A percentile compares a stretch with the other conserved stretches of the same genome.
Conservation (phyloP, 2,888 invertebrate genomes). For the Folsomia candida region DNA sequence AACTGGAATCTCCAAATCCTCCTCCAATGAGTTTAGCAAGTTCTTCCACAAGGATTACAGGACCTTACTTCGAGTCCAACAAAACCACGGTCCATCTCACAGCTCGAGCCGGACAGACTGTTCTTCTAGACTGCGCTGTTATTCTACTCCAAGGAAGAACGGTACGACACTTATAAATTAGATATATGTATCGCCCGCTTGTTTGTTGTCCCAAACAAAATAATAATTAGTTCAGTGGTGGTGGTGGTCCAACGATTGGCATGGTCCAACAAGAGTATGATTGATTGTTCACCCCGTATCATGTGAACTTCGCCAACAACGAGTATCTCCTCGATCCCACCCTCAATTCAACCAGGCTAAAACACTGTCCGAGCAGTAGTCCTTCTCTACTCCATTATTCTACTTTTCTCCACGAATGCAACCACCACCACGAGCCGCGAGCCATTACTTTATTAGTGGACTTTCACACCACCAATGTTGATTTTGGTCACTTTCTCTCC, state of each 20-base stretch:
- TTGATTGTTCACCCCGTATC: neutral
- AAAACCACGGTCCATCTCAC: conserved; percentile 60
- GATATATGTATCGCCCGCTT: neutral
- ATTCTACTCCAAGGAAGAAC: conserved; percentile 63
- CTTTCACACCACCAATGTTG: too few species aligned
- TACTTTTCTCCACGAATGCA: too few species aligned
- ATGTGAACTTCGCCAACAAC: neutral
- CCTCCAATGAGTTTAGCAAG: conserved; percentile 29
- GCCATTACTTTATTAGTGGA: too few species aligned
- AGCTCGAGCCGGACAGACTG: conserved; percentile 61
- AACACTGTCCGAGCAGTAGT: too few species aligned
- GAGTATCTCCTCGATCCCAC: neutral
- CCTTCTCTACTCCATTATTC: too few species aligned
- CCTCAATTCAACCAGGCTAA: too few species aligned
- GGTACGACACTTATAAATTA: conserved; percentile 56
- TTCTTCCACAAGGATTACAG: conserved; percentile 46
- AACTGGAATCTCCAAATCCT: conserved; percentile 19
- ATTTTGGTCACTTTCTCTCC: too few species aligned
- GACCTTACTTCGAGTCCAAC: conserved; percentile 64
- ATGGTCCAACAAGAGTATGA: too few species aligned
- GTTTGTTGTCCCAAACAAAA: neutral
- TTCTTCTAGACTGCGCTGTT: conserved; percentile 62
- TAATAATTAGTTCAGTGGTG: neutral
- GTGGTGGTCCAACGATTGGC: too few species aligned
- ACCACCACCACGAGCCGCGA: too few species aligned